Evolutionary conservation across 2,113 vertebrate genomes (phyloP).

Genomic region (Pycnonotus jocosus): DNA sequence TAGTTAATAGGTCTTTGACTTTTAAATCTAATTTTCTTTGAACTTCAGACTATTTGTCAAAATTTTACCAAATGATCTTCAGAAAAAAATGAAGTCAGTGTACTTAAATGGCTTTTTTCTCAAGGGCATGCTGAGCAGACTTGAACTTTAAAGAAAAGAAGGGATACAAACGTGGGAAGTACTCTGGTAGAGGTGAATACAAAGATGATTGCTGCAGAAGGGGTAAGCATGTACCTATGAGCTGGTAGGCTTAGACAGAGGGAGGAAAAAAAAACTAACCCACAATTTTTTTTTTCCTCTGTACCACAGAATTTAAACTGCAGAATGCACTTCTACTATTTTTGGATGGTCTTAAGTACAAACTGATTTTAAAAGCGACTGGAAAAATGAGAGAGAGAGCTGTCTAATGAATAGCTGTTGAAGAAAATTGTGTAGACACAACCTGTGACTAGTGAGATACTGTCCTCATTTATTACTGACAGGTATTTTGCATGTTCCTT

Average conservation of each 20-base stretch:
- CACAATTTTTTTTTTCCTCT: background rate
- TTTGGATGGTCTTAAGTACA: background rate
- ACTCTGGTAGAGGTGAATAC: background rate
- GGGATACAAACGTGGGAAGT: background rate
- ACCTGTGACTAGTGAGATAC: background rate
- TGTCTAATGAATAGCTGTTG: background rate
- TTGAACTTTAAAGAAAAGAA: background rate
- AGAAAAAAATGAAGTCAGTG: background rate
- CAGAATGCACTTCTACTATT: background rate
- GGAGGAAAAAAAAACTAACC: fast-evolving
- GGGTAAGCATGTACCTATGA: background rate
- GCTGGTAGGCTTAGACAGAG: background rate
- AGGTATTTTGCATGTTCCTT: background rate
- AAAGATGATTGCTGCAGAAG: background rate
- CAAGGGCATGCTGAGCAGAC: background rate
- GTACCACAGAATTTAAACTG: background rate
- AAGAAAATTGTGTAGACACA: background rate
- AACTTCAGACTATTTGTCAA: background rate
- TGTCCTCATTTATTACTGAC: background rate
- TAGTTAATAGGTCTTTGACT: background rate
- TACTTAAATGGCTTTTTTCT: background rate
- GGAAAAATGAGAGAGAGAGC: background rate
- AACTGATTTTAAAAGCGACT: background rate
- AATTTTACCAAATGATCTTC: background rate
- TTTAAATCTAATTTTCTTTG: background rate